Conservation (phyloP, 1,140 invertebrate genomes). For the Scaptomyza hsui region DNA sequence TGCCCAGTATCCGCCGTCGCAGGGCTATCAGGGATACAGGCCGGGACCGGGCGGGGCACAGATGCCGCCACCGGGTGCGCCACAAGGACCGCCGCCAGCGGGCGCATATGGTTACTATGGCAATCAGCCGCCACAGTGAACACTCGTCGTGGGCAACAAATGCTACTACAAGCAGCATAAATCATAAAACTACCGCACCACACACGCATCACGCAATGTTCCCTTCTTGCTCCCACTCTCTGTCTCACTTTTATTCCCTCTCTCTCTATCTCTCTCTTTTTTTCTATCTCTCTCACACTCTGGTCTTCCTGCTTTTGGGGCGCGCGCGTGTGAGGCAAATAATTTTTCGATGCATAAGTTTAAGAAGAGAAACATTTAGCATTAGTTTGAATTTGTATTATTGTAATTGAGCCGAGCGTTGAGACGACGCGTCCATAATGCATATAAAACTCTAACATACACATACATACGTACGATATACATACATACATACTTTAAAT, state of each 20-base stretch:
- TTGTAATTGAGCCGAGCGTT: slow-evolving; percentile 44
- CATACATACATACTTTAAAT: slow-evolving; percentile 9
- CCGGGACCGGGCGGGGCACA: slow-evolving; percentile 75
- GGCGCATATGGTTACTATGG: slow-evolving; percentile 81
- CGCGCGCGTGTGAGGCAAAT: slow-evolving; percentile 1
- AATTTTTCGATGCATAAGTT: slow-evolving; percentile 11
- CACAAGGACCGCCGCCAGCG: slow-evolving; percentile 80
- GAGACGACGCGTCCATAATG: slow-evolving; percentile 32
- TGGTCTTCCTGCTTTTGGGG: not conserved
- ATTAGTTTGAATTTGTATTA: slow-evolving; percentile 43
- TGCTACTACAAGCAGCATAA: not conserved
- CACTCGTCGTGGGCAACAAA: slow-evolving; percentile 7
- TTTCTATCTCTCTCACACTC: not conserved
- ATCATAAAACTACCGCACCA: not conserved
- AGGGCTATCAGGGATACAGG: slow-evolving; percentile 78
- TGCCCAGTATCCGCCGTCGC: slow-evolving; percentile 79
- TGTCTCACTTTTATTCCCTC: not conserved
- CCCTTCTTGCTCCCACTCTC: slow-evolving; percentile 1
- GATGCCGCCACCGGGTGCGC: slow-evolving; percentile 82
- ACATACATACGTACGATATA: too few relatives aligned
- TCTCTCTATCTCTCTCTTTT: not conserved
- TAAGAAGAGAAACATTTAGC: slow-evolving; percentile 37
- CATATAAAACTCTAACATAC: slow-evolving; percentile 21
- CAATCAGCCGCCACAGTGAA: slow-evolving; percentile 78
- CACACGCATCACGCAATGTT: slow-evolving; percentile 6